Percentiles rank a stretch among this genome's conserved stretches.
These are phyloP conservation scores for Caenorhabditis inopinata DNA, from an alignment of 1,140 invertebrate species.

Conservation along the genomic window DNA sequence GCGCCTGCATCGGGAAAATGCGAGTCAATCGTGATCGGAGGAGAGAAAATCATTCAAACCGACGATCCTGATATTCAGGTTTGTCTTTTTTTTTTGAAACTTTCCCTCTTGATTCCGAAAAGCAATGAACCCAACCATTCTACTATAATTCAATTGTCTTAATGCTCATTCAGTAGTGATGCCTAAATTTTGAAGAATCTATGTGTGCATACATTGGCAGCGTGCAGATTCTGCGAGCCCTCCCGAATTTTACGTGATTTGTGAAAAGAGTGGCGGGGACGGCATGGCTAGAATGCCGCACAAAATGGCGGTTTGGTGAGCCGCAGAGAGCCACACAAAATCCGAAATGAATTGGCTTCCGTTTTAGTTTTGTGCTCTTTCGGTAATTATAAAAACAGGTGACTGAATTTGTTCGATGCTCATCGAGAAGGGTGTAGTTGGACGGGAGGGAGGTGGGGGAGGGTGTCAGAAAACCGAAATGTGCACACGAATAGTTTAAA, in stretches of 20 bases:
- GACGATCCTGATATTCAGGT: constrained; percentile 45
- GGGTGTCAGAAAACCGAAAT: background rate
- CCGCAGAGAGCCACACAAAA: background rate
- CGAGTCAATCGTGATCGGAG: background rate
- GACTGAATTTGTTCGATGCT: background rate
- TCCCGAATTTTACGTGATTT: constrained; percentile 31
- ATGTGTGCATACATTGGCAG: background rate
- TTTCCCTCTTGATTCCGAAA: no score
- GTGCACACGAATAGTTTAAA: no score
- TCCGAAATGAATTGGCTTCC: background rate
- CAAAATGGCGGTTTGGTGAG: background rate
- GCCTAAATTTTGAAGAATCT: background rate
- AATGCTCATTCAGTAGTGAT: no score
- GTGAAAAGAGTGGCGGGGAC: background rate
- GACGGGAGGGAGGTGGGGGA: background rate
- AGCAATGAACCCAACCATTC: no score
- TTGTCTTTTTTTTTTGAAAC: background rate
- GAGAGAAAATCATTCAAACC: constrained; percentile 19
- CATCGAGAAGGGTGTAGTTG: background rate
- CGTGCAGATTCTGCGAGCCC: constrained; percentile 24
- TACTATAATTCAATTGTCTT: no score
- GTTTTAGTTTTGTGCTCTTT: background rate
- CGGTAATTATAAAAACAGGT: background rate
- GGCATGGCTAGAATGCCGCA: background rate
- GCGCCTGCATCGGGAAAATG: background rate